A percentile compares a stretch with the other conserved stretches of the same genome.
Evolutionary conservation across 2,888 invertebrate genomes (phyloP).

Genomic region (Acrobasis repandana): DNA sequence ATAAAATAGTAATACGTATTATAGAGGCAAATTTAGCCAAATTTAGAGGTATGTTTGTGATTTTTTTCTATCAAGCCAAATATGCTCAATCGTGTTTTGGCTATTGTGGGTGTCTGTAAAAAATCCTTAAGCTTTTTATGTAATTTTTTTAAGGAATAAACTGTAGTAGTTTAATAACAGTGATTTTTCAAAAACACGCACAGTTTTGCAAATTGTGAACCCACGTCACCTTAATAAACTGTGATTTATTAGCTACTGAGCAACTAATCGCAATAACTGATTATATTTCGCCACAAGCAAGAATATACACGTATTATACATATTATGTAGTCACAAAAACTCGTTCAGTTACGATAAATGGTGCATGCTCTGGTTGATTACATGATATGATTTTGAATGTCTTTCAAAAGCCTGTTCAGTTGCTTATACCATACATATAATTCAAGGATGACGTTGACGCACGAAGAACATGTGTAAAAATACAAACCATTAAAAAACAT

Average conservation of each 20-base stretch:
- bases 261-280: slow-evolving; percentile 1
- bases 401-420: neutral
- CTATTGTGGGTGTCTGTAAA: no score
- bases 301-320: slow-evolving; percentile 5
- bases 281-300: slow-evolving; percentile 6
- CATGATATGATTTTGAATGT: slow-evolving; percentile 2
- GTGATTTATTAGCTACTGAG: neutral
- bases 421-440: neutral
- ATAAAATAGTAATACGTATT: no score
- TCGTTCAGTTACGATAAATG: slow-evolving; percentile 5
- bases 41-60: no score
- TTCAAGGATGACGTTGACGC: slow-evolving; percentile 9
- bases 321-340: slow-evolving; percentile 8
- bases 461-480: slow-evolving; percentile 19
- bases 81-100: no score
- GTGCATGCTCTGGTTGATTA: slow-evolving; percentile 4
- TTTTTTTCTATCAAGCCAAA: no score
- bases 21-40: no score
- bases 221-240: slow-evolving; percentile 1
- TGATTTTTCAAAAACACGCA: no score
- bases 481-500: no score
- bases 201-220: no score
- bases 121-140: no score
- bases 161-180: no score
- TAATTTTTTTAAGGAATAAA: no score